These are phyloP conservation scores for Acrobasis consociella DNA, from an alignment of 2,888 invertebrate species.

Conservation along the genomic window DNA sequence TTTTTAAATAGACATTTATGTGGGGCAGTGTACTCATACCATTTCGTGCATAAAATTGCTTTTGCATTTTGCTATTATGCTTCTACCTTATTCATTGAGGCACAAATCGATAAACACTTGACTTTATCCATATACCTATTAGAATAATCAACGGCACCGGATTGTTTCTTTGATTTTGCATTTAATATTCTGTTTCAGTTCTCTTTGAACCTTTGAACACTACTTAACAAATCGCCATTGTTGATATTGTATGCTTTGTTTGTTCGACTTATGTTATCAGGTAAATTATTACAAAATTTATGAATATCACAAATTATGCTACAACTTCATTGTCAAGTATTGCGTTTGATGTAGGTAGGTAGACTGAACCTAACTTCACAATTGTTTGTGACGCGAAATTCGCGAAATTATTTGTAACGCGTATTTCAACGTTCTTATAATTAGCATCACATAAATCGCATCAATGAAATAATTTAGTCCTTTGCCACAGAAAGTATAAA, in stretches of 20 bases:
- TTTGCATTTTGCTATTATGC: conserved; percentile 18
- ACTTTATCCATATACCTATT: conserved; percentile 11
- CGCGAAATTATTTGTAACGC: no score
- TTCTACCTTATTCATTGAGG: conserved; percentile 11
- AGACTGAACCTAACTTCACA: not conserved
- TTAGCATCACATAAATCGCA: no score
- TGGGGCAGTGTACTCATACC: conserved; percentile 14
- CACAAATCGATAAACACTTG: conserved; percentile 21
- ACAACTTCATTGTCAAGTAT: no score
- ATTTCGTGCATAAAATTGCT: conserved; percentile 24
- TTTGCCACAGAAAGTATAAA: no score
- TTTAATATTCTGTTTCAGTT: not conserved
- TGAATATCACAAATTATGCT: not conserved
- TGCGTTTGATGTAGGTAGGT: not conserved
- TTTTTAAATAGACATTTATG: conserved; percentile 35
- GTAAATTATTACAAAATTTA: not conserved
- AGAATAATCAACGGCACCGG: conserved; percentile 9
- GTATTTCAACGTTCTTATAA: no score
- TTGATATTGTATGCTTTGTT: not conserved
- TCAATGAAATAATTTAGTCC: no score
- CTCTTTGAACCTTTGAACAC: not conserved
- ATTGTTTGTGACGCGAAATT: no score
- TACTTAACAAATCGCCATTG: not conserved
- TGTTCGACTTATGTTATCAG: not conserved
- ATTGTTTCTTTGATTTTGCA: conserved; percentile 9